Conservation (phyloP, 2,113 vertebrate genomes). For the Hemicordylus capensis region DNA sequence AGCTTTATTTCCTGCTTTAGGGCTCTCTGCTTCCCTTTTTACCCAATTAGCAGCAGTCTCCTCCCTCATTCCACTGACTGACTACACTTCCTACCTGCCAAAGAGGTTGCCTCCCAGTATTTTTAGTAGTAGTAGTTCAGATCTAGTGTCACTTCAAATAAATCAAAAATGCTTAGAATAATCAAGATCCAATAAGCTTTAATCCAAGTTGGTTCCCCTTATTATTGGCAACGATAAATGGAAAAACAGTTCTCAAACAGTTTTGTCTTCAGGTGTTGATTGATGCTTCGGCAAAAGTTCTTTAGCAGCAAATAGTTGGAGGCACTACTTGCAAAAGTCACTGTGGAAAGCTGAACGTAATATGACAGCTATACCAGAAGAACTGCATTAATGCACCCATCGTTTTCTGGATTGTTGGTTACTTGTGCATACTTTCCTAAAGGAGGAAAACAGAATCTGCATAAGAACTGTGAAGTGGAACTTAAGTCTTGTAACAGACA, state of each 20-base stretch:
- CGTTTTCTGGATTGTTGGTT: constrained; percentile 98
- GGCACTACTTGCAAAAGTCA: background rate
- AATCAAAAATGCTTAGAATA: background rate
- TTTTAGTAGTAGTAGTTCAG: background rate
- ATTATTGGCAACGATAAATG: constrained; percentile 44
- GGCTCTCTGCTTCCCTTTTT: too few species aligned
- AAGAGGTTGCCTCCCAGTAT: background rate
- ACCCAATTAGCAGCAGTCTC: too few species aligned
- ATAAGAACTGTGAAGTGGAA: constrained; percentile 9
- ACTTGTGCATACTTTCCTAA: constrained; percentile 98
- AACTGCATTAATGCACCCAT: constrained; percentile 97
- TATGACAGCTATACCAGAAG: constrained; percentile 83
- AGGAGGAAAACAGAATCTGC: constrained; percentile 36
- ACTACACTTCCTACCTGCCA: background rate
- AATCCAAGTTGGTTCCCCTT: constrained; percentile 42
- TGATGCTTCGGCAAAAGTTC: background rate
- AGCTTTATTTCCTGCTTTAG: too few species aligned
- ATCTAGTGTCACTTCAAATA: background rate
- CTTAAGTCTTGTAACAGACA: background rate
- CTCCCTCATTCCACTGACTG: too few species aligned
- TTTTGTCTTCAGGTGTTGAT: background rate
- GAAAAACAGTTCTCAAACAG: constrained; percentile 1
- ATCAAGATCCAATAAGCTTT: background rate
- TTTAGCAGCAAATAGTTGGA: background rate
- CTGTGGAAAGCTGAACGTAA: background rate